Conservation (phyloP, 2,797 vertebrate species). For the Acanthopagrus latus region DNA sequence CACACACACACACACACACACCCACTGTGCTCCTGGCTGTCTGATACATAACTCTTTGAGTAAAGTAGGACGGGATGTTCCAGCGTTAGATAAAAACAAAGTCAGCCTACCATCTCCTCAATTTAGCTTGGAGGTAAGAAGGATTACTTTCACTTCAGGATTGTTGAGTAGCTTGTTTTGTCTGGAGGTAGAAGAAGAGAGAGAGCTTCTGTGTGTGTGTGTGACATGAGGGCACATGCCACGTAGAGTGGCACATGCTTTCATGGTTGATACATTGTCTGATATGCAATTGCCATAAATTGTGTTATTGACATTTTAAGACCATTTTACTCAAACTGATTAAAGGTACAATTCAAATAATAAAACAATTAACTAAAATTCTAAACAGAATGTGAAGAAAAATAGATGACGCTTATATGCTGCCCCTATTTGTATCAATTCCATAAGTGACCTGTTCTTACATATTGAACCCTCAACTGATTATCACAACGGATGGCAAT, state of each 20-base stretch:
- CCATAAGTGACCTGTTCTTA: no score
- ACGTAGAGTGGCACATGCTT: neutral
- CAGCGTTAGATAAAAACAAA: slow-evolving; percentile 85
- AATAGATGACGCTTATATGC: no score
- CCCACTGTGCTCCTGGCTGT: slow-evolving; percentile 35
- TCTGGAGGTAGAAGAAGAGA: slow-evolving; percentile 70
- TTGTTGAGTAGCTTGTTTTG: slow-evolving; percentile 87
- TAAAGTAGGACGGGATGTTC: slow-evolving; percentile 90
- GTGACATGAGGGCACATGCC: slow-evolving; percentile 26
- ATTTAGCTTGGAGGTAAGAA: slow-evolving; percentile 88
- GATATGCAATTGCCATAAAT: no score
- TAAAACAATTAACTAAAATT: no score
- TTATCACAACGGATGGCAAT: no score
- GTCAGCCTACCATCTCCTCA: slow-evolving; percentile 81
- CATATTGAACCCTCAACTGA: no score
- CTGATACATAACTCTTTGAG: slow-evolving; percentile 80
- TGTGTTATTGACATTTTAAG: no score
- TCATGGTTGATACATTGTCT: no score
- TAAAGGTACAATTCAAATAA: no score
- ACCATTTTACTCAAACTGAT: no score
- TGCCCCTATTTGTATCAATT: no score
- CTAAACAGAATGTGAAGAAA: no score
- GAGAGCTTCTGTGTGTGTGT: slow-evolving; percentile 39
- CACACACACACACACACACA: neutral
- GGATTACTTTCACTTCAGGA: slow-evolving; percentile 87